Evolutionary conservation across 1,140 invertebrate species (phyloP).

Genomic region (Tetragnatha versicolor): DNA sequence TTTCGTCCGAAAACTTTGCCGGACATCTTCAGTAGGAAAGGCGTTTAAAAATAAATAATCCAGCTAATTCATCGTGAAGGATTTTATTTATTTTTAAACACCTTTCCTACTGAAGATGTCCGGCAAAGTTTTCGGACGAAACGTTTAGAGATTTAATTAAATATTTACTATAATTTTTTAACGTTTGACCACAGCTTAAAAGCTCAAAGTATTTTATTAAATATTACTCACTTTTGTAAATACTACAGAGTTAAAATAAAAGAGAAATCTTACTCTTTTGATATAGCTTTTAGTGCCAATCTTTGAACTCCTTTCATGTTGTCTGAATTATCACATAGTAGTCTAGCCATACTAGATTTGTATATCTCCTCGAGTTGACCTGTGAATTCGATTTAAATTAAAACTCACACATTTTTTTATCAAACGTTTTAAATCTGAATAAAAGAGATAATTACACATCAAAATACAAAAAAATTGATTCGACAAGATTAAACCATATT

Average conservation of each 20-base stretch:
- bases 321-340: constrained; percentile 51
- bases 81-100: no score
- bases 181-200: no score
- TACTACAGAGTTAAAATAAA: neutral
- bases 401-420: neutral
- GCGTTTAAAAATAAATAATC: no score
- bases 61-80: no score
- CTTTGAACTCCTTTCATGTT: constrained; percentile 24
- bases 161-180: no score
- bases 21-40: no score
- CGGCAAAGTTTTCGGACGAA: no score
- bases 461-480: neutral
- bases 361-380: constrained; percentile 40
- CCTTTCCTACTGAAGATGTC: no score
- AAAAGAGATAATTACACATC: neutral
- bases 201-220: no score
- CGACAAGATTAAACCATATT: neutral
- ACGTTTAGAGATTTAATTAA: no score
- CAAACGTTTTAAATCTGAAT: neutral
- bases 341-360: constrained; percentile 41
- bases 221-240: neutral
- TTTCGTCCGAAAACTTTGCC: no score
- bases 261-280: constrained; percentile 19
- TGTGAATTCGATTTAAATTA: neutral
- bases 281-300: neutral